phyloP scores from a whole-genome alignment of 2,113 vertebrate genomes.

The Mus pahari region DNA sequence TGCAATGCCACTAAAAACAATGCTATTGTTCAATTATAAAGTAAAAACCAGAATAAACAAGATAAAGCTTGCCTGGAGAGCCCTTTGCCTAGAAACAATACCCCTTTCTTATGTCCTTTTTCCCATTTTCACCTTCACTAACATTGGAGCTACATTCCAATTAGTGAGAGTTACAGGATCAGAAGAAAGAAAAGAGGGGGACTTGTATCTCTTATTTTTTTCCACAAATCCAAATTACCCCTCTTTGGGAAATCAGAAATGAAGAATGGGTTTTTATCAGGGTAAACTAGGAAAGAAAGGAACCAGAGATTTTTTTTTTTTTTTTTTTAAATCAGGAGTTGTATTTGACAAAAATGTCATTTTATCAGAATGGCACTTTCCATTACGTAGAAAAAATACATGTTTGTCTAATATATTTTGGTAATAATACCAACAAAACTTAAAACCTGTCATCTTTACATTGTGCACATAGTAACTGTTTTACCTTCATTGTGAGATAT shows the following conservation, averaged over 20 bases:
- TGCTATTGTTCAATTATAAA: slow-evolving; percentile 60
- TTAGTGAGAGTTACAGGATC: not conserved
- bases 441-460: slow-evolving; percentile 81
- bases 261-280: slow-evolving; percentile 80
- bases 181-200: not conserved
- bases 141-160: slow-evolving; percentile 17
- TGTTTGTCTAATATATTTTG: slow-evolving; percentile 81
- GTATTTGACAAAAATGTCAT: slow-evolving; percentile 80
- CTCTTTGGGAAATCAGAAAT: slow-evolving; percentile 71
- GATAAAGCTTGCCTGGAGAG: slow-evolving; percentile 50
- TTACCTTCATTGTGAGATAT: slow-evolving; percentile 69
- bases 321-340: slow-evolving; percentile 78
- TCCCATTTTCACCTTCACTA: slow-evolving; percentile 61
- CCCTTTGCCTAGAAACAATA: not conserved
- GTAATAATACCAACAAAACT: slow-evolving; percentile 85
- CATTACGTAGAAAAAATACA: slow-evolving; percentile 82
- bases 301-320: slow-evolving; percentile 80
- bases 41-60: slow-evolving; percentile 76
- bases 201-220: not conserved
- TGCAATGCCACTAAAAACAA: slow-evolving; percentile 45
- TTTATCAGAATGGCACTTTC: slow-evolving; percentile 83
- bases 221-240: slow-evolving; percentile 17
- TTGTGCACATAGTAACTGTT: slow-evolving; percentile 16
- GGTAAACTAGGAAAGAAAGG: slow-evolving; percentile 46
- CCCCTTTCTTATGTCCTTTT: not conserved